Evolutionary conservation across 2,888 invertebrate genomes (phyloP).

Genomic region (Blomia tropicalis): DNA sequence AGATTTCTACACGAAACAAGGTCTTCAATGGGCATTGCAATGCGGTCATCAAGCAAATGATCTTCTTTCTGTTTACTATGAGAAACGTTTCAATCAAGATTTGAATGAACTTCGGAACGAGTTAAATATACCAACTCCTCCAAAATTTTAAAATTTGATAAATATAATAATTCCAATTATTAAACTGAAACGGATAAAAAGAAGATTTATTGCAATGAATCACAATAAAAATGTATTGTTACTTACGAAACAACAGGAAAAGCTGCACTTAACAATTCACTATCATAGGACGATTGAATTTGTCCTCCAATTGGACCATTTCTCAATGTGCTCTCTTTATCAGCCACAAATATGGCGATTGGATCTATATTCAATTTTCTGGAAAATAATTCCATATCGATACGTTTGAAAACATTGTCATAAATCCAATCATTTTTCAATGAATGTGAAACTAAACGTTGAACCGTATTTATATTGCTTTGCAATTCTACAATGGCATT

Average conservation of each 20-base stretch:
- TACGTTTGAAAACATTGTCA: background rate
- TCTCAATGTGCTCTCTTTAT: background rate
- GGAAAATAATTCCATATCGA: background rate
- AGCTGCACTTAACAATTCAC: background rate
- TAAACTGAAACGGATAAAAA: no score
- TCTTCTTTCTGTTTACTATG: slow-evolving; percentile 73
- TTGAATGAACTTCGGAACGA: slow-evolving; percentile 61
- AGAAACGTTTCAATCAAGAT: slow-evolving; percentile 79
- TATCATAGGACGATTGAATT: background rate
- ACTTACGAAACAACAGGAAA: background rate
- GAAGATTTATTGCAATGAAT: no score
- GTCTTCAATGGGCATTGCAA: slow-evolving; percentile 70
- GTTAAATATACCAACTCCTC: slow-evolving; percentile 49
- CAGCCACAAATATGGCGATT: background rate
- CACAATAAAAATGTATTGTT: background rate
- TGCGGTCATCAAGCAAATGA: slow-evolving; percentile 59
- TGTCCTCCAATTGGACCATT: slow-evolving; percentile 11
- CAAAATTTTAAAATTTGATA: no score
- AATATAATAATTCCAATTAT: background rate
- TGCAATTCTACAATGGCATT: background rate
- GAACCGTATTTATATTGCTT: background rate
- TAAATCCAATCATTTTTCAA: background rate
- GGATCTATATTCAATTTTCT: background rate
- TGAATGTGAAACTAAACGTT: background rate
- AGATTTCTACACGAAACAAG: slow-evolving; percentile 53